A percentile compares a stretch with the other conserved stretches of the same genome.
Conservation (phyloP, 2,797 vertebrate genomes). For the Crax fasciolata region DNA sequence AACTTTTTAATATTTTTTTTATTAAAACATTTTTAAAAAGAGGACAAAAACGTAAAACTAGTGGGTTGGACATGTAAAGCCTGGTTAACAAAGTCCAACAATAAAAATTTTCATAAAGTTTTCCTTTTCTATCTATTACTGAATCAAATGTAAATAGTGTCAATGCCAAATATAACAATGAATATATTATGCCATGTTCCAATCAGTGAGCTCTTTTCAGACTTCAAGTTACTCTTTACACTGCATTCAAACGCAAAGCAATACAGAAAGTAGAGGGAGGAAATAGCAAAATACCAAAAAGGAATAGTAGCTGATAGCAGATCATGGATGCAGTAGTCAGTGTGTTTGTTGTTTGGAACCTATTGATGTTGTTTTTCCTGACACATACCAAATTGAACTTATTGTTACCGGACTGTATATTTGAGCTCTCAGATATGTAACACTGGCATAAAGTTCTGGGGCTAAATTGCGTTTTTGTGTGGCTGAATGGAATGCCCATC, state of each 20-base stretch:
- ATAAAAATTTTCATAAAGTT: background rate
- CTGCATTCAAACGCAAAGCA: background rate
- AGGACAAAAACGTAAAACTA: background rate
- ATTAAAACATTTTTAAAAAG: background rate
- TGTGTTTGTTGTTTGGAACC: conserved; percentile 37
- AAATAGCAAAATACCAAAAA: background rate
- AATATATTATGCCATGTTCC: background rate
- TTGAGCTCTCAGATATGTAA: conserved; percentile 1
- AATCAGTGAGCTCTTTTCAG: background rate
- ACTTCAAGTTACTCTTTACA: background rate
- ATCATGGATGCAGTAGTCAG: background rate
- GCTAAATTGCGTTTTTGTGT: conserved; percentile 39
- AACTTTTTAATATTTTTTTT: background rate
- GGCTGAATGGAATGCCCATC: conserved; percentile 59
- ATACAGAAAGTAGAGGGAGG: background rate
- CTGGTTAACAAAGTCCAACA: background rate
- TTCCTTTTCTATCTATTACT: background rate
- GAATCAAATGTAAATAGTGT: background rate
- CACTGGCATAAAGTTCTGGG: background rate
- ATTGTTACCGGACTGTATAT: conserved; percentile 21
- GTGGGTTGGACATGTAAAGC: background rate
- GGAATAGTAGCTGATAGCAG: background rate
- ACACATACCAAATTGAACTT: conserved; percentile 22
- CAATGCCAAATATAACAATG: background rate
- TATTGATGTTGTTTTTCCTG: conserved; percentile 15